Percentiles rank a stretch among this genome's conserved stretches.
Conservation (phyloP, 2,113 vertebrate species). For the Nesogale talazaci region DNA sequence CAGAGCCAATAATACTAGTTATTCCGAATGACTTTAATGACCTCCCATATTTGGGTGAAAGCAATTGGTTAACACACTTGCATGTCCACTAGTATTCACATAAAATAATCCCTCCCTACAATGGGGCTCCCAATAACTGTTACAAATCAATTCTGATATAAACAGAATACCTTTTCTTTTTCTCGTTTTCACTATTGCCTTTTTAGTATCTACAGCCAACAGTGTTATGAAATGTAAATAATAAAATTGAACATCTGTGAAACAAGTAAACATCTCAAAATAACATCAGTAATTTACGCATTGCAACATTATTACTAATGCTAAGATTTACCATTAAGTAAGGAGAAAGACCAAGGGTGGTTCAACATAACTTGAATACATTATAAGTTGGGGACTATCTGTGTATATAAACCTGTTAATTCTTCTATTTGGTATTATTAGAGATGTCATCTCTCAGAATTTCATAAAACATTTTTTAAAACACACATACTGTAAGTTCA, state of each 20-base stretch:
- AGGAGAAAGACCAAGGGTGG: not conserved
- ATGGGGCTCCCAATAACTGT: not conserved
- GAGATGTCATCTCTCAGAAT: not conserved
- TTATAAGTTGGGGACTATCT: not conserved
- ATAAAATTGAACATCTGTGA: not conserved
- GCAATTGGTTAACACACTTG: not conserved
- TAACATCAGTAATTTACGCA: not conserved
- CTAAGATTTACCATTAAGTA: not conserved
- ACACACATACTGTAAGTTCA: not conserved
- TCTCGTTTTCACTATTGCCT: not conserved
- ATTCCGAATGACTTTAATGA: slow-evolving; percentile 28
- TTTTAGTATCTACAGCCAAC: not conserved
- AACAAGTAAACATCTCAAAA: not conserved
- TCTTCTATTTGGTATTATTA: not conserved
- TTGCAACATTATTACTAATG: not conserved
- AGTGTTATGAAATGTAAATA: not conserved
- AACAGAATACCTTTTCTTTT: not conserved
- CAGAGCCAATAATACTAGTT: slow-evolving; percentile 25
- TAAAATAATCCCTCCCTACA: not conserved
- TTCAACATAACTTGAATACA: not conserved
- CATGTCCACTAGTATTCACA: not conserved
- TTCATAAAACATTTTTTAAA: slow-evolving; percentile 27
- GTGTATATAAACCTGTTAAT: not conserved
- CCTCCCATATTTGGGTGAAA: not conserved
- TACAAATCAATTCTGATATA: not conserved